These are phyloP conservation scores for Poicephalus gulielmi DNA, from an alignment of 2,113 vertebrate genomes.

Conservation along the genomic window DNA sequence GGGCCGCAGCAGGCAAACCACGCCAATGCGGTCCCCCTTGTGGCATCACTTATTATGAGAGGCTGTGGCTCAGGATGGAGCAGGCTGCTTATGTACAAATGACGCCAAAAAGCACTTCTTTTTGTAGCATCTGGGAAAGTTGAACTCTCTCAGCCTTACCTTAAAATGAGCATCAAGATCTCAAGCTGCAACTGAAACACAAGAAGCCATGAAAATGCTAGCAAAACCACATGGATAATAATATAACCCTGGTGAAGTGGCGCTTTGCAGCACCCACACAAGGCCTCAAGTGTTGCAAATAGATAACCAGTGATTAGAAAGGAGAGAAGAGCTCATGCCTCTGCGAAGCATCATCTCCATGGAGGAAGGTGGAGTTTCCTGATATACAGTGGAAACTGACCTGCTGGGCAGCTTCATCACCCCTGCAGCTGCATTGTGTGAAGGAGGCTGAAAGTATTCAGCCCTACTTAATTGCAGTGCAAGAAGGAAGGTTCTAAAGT, in stretches of 20 bases:
- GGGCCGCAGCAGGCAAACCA: background rate
- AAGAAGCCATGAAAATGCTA: background rate
- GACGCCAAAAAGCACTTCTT: background rate
- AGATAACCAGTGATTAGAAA: background rate
- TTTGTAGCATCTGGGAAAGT: background rate
- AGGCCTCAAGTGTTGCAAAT: background rate
- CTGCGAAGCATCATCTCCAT: accelerated
- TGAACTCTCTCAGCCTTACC: background rate
- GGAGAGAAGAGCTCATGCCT: background rate
- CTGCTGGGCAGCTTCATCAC: background rate
- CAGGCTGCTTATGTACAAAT: background rate
- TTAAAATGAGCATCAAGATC: background rate
- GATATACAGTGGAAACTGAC: background rate
- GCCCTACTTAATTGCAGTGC: background rate
- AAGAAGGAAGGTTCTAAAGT: background rate
- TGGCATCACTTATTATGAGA: accelerated
- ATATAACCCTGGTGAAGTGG: background rate
- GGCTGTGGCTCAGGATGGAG: background rate
- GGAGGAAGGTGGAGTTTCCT: background rate
- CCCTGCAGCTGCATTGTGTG: accelerated
- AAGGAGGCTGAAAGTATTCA: slow-evolving; percentile 5
- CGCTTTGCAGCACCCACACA: too few relatives aligned
- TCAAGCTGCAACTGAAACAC: background rate
- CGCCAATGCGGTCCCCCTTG: accelerated
- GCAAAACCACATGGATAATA: background rate